Evolutionary conservation across 1,140 invertebrate genomes (phyloP).

Genomic region (Carposina sasakii): DNA sequence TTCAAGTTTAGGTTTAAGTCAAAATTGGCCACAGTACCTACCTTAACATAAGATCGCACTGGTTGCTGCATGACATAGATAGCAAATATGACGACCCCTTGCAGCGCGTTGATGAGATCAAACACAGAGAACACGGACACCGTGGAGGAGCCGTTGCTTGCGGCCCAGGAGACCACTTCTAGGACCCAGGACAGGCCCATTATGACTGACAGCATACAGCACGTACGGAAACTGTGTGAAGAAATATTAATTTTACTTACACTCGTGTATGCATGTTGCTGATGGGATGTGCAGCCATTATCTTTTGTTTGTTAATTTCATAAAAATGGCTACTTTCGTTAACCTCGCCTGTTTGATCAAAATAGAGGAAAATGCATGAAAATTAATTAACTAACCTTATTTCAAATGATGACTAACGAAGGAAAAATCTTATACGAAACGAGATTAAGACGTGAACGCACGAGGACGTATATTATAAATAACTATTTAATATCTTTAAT

Average conservation of each 20-base stretch:
- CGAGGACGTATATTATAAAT: no score
- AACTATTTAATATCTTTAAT: no score
- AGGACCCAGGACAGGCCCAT: constrained; percentile 74
- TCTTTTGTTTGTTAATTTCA: no score
- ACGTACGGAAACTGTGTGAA: constrained; percentile 63
- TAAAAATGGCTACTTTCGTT: no score
- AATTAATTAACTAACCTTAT: no score
- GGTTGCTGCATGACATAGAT: constrained; percentile 74
- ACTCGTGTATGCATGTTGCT: neutral
- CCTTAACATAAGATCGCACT: constrained; percentile 57
- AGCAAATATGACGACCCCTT: constrained; percentile 72
- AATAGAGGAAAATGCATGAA: no score
- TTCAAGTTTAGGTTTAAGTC: no score
- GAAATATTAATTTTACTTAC: constrained; percentile 1
- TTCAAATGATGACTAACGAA: no score
- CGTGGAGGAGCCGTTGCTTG: constrained; percentile 48
- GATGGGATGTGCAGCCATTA: no score
- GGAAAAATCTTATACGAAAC: no score
- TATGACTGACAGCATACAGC: constrained; percentile 68
- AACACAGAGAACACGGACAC: constrained; percentile 71
- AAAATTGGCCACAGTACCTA: constrained; percentile 22
- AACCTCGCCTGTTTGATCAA: no score
- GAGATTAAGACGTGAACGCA: no score
- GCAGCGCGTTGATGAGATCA: constrained; percentile 71
- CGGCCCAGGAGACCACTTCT: constrained; percentile 72